Conservation (phyloP, 2,797 vertebrate genomes). For the Anableps anableps region DNA sequence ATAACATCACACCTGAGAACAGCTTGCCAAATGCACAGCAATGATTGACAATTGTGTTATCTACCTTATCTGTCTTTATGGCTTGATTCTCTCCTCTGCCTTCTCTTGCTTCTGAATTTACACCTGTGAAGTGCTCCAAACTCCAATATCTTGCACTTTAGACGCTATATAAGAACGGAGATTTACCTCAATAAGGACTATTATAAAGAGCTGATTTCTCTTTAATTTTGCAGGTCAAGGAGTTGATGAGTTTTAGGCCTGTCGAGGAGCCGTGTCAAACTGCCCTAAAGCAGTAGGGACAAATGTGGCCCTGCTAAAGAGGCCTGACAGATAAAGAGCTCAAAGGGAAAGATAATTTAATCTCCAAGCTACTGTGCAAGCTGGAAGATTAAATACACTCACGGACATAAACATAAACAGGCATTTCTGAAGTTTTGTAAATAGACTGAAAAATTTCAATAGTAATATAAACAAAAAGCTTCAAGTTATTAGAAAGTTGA, state of each 20-base stretch:
- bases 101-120: slow-evolving; percentile 47
- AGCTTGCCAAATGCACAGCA: slow-evolving; percentile 63
- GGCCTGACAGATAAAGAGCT: slow-evolving; percentile 67
- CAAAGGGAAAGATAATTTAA: slow-evolving; percentile 74
- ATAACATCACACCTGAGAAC: slow-evolving; percentile 66
- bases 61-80: slow-evolving; percentile 68
- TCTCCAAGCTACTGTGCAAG: slow-evolving; percentile 77
- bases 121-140: slow-evolving; percentile 22
- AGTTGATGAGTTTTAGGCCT: slow-evolving; percentile 39
- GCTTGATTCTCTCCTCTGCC: slow-evolving; percentile 40
- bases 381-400: slow-evolving; percentile 60
- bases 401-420: slow-evolving; percentile 28
- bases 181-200: slow-evolving; percentile 36
- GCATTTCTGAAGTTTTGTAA: slow-evolving; percentile 23
- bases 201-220: slow-evolving; percentile 55
- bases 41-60: slow-evolving; percentile 72
- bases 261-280: slow-evolving; percentile 19
- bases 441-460: background rate
- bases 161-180: slow-evolving; percentile 54
- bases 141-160: slow-evolving; percentile 62
- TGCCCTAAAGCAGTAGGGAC: slow-evolving; percentile 37
- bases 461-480: background rate
- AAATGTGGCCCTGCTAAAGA: slow-evolving; percentile 61
- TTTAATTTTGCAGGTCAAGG: slow-evolving; percentile 57
- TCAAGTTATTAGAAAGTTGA: slow-evolving; percentile 1